Conservation (phyloP, 2,888 invertebrate genomes). For the Anarsia innoxiella region DNA sequence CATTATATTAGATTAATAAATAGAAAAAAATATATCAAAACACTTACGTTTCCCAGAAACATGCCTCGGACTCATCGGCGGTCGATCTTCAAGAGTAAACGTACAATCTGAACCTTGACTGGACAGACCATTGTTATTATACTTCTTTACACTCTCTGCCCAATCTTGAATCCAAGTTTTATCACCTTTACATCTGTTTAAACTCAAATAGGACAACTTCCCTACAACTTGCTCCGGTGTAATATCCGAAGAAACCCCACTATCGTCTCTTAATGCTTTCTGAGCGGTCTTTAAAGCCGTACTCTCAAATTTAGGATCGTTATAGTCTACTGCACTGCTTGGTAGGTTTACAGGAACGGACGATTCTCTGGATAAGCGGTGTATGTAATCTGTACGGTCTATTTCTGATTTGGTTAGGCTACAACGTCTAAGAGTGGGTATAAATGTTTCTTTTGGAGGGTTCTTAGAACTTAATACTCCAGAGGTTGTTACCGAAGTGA, state of each 20-base stretch:
- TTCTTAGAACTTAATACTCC: conserved; percentile 78
- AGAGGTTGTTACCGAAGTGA: conserved; percentile 83
- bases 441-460: conserved; percentile 36
- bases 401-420: conserved; percentile 82
- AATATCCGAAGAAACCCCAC: conserved; percentile 35
- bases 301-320: conserved; percentile 56
- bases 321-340: conserved; percentile 37
- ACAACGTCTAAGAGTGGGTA: conserved; percentile 58
- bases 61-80: conserved; percentile 60
- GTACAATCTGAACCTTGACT: conserved; percentile 32
- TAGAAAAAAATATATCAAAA: no score
- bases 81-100: conserved; percentile 43
- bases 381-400: conserved; percentile 77
- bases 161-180: conserved; percentile 79
- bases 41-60: conserved; percentile 56
- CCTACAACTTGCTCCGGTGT: conserved; percentile 56
- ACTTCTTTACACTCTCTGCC: conserved; percentile 77
- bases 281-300: conserved; percentile 57
- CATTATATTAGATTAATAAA: no score
- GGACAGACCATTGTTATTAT: conserved; percentile 53
- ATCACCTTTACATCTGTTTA: conserved; percentile 68
- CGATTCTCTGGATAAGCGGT: conserved; percentile 55
- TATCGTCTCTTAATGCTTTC: conserved; percentile 47
- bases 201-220: conserved; percentile 59
- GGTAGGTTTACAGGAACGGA: conserved; percentile 62